These are phyloP conservation scores for Yponomeuta sedellus DNA, from an alignment of 2,888 invertebrate species.

Conservation along the genomic window DNA sequence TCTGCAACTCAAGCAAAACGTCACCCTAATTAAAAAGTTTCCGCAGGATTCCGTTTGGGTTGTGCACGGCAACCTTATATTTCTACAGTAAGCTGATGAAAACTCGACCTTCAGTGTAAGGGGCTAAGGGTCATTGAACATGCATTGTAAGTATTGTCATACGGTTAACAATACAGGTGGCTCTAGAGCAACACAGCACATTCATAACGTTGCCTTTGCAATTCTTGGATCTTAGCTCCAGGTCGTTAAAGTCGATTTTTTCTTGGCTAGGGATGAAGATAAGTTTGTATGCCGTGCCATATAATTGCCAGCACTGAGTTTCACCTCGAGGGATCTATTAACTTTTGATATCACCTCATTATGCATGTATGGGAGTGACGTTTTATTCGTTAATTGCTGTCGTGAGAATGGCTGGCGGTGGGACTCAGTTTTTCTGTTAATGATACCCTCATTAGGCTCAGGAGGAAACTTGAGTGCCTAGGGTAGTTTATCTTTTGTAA, in stretches of 20 bases:
- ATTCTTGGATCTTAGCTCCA: neutral
- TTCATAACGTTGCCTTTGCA: neutral
- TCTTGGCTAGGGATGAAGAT: neutral
- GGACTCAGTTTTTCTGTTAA: no score
- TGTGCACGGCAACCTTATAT: neutral
- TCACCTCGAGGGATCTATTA: neutral
- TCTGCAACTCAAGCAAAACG: constrained; percentile 28
- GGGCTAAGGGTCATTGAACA: neutral
- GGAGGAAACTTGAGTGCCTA: no score
- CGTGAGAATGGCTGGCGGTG: neutral
- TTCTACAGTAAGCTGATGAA: neutral
- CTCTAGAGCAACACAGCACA: neutral
- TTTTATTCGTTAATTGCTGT: neutral
- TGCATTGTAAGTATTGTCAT: neutral
- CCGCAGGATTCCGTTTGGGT: neutral
- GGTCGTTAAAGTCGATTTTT: neutral
- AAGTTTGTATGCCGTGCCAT: neutral
- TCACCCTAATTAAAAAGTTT: constrained; percentile 39
- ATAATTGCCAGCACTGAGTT: neutral
- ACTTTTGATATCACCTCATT: constrained; percentile 3
- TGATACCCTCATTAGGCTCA: no score
- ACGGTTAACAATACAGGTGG: neutral
- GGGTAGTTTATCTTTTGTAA: no score
- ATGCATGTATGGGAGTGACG: neutral
- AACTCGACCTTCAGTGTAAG: neutral